Evolutionary conservation across 2,888 invertebrate genomes (phyloP).

Genomic region (Caenorhabditis becei): DNA sequence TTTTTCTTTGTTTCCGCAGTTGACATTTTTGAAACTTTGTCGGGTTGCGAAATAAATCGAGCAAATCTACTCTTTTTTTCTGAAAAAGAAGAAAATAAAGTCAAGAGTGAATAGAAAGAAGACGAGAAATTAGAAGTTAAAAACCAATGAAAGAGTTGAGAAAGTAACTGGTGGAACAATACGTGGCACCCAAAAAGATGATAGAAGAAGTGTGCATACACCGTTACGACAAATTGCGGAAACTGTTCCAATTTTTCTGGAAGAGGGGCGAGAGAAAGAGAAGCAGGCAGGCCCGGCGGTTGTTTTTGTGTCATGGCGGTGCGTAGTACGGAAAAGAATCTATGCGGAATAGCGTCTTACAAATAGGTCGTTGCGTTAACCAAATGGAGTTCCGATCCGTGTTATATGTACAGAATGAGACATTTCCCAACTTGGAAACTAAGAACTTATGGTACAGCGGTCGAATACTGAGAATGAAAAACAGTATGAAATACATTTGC

Average conservation of each 20-base stretch:
- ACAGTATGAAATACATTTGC: too few relatives aligned
- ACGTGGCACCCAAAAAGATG: not conserved
- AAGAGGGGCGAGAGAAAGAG: not conserved
- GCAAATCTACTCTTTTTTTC: too few relatives aligned
- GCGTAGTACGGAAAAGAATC: not conserved
- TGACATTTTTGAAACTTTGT: too few relatives aligned
- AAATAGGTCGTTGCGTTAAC: slow-evolving; percentile 19
- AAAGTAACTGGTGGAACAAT: too few relatives aligned
- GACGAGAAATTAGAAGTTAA: too few relatives aligned
- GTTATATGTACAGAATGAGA: not conserved
- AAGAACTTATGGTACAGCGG: not conserved
- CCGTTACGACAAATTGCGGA: not conserved
- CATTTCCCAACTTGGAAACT: not conserved
- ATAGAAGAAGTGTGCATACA: not conserved
- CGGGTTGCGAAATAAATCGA: too few relatives aligned
- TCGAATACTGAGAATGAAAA: too few relatives aligned
- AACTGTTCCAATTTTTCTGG: not conserved
- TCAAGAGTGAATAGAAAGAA: too few relatives aligned
- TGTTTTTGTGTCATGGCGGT: not conserved
- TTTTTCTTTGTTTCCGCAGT: slow-evolving; percentile 1
- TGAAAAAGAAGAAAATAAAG: too few relatives aligned
- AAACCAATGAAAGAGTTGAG: too few relatives aligned
- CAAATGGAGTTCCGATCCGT: slow-evolving; percentile 29
- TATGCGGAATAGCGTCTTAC: slow-evolving; percentile 12
- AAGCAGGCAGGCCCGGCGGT: not conserved